Evolutionary conservation across 1,140 invertebrate genomes (phyloP), one percentile per base, ranked within the genome.

Genomic region (Ceratosolen fusciceps): DNA sequence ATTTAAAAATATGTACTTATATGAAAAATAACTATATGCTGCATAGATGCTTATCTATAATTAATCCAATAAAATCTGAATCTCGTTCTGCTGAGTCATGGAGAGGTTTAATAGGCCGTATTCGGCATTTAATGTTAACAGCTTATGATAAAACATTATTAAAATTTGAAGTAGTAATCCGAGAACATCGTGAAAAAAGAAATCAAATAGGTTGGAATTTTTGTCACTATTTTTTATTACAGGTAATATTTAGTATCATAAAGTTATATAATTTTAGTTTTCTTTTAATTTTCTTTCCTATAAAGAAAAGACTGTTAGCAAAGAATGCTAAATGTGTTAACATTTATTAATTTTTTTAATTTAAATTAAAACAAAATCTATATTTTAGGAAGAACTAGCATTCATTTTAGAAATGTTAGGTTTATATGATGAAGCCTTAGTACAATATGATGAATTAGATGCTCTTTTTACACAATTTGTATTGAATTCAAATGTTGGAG

Each of bases 401-500:
- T 96, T 98, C 91, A 96, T 97, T 79, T 93, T 98, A 83, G 96
- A 98, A 92, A 98, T 98, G 94, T 90, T 99, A 80, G 96, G 96
- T 77, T 91, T 99, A 68, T 94, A 96, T 88, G 97, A 98, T 84
- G 98, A 99, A 91, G 96, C 98, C 34, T 90, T 99, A 79, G 95
- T 99, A 67, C 98, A 99, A 86, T 99, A 99, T 90, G 98, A 99
- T 91, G 98, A 99, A 91, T 90, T 99, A 83, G 98, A 99, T 92
- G 98, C 98, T 74, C 92, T 99, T 70, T 99, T 99, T 89, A 97
- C 97, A 16, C 97, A 99, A 91, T 98, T 98, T 91, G 94, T 99
- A 54, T 93, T 98, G 77, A 98, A 98, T 91, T 96, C 96, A 62
- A 95, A 95, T 87, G 92, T 96, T 81, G 95, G 95, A 85, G 93